A percentile compares a stretch with the other conserved stretches of the same genome.
Conservation (phyloP, 2,888 invertebrate species). For the Arctia plantaginis region DNA sequence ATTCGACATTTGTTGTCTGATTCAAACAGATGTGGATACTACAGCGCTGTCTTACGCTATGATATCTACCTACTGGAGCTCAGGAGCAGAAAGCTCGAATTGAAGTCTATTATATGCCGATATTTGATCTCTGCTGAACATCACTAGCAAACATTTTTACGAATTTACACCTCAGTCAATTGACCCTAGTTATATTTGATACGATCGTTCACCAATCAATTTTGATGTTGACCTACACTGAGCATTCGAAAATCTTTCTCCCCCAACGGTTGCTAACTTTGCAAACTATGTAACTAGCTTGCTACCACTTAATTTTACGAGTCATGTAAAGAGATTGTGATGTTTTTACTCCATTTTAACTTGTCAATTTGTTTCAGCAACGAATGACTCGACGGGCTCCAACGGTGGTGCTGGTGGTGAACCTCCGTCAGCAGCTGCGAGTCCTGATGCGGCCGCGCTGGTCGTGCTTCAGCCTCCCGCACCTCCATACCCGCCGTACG, state of each 20-base stretch:
- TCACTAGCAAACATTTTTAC: not conserved
- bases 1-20: slow-evolving; percentile 12
- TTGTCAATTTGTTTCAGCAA: slow-evolving; percentile 62
- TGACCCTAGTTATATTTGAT: not conserved
- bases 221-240: not conserved
- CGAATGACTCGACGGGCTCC: slow-evolving; percentile 82
- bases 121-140: no score
- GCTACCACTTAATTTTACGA: not conserved
- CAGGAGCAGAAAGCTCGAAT: no score
- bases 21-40: slow-evolving; percentile 1
- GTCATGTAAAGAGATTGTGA: not conserved
- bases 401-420: slow-evolving; percentile 78
- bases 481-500: slow-evolving; percentile 81
- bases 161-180: not conserved
- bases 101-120: no score
- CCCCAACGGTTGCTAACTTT: not conserved
- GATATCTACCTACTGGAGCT: no score
- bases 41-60: not conserved
- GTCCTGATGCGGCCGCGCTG: slow-evolving; percentile 81
- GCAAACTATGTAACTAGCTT: not conserved
- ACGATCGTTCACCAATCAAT: not conserved
- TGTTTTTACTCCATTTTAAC: not conserved
- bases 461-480: slow-evolving; percentile 82
- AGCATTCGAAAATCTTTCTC: not conserved
- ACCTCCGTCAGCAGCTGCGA: slow-evolving; percentile 82